Base-by-base conservation (phyloP, 2,888 invertebrate genomes). In the Lithophane socia region DNA sequence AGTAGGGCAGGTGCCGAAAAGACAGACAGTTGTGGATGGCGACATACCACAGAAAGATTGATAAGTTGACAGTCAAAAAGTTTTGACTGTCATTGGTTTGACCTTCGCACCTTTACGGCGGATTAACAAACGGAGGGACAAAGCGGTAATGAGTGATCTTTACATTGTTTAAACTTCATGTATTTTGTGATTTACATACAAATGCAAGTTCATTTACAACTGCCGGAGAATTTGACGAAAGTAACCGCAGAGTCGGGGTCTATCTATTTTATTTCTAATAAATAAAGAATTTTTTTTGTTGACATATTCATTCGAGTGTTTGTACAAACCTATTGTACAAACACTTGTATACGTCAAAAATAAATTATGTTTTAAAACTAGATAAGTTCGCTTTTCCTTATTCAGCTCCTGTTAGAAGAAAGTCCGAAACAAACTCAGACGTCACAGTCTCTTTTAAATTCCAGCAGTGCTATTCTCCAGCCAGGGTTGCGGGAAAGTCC, bases 21-120 rank as follows among this genome's bases (percentile, higher is more conserved):
- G 18, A 12, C 8, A 58, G 18, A 52, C 29, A n/a, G 47, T 66
- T 13, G 54, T 3, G 29, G 3, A 42, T 29, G n/a, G 4, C 60
- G 24, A n/a, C 24, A 37, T 29, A 29, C 16, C 52, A 37, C 13
- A 9, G n/a, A 16, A 52, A n/a, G 2, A 10, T 49, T 64, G 49
- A 70, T 7, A 29, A 56, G 56, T 77, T 77, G 71, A 58, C 79
- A 65, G 44, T n/a, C 49, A 71, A 63, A n/a, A 56, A 3, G 63
- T 29, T 16, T 3, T 24, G 42, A 47, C 58, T 79, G 64, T 68
- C 13, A 54, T 73, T 29, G 10, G 10, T 58, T 73, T 63, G n/a
- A 58, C 44, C 44, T 79, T 68, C 37, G 1, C 3, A 12, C 18
- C 71, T 56, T 29, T 2, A 63, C 0, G 21, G 42, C n/a, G 12